A percentile compares a stretch with the other conserved stretches of the same genome.
phyloP scores from a whole-genome alignment of 2,888 invertebrate species.

The Polyommatus iphigenia region DNA sequence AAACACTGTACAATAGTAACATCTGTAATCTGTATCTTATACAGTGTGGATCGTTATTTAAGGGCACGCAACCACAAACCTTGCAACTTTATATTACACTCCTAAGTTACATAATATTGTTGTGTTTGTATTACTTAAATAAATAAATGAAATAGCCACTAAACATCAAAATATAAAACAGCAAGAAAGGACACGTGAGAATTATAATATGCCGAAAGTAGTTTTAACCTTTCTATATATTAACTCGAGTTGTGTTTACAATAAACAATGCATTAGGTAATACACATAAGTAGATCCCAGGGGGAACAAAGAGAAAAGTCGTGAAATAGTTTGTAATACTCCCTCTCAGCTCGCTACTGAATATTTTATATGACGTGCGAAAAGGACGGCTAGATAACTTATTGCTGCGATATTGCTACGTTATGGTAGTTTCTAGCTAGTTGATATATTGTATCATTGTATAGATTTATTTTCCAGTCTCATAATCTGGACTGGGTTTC shows the following conservation, averaged over 20 bases:
- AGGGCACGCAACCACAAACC: too few species aligned
- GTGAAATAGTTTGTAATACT: conserved; percentile 57
- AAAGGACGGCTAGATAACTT: conserved; percentile 35
- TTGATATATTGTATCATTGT: conserved; percentile 39
- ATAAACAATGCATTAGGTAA: conserved; percentile 41
- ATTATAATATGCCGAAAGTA: not conserved
- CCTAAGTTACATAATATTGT: too few species aligned
- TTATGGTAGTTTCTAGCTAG: conserved; percentile 35
- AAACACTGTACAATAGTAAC: too few species aligned
- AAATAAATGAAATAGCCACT: not conserved
- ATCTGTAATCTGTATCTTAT: too few species aligned
- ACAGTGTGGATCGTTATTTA: too few species aligned
- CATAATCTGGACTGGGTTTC: conserved; percentile 18
- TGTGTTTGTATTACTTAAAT: too few species aligned
- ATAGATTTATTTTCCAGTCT: conserved; percentile 32
- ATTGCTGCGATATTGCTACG: conserved; percentile 38
- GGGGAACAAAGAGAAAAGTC: conserved; percentile 48
- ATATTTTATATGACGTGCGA: conserved; percentile 53
- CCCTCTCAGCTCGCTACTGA: conserved; percentile 50
- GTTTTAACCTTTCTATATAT: not conserved
- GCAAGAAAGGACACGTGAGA: not conserved
- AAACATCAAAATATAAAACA: not conserved
- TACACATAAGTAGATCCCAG: conserved; percentile 45
- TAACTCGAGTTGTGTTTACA: conserved; percentile 20
- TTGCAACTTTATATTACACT: too few species aligned